Evolutionary conservation across 2,797 vertebrate species (phyloP), one percentile per base, ranked within the genome.

Genomic region (Galaxias olidus): DNA sequence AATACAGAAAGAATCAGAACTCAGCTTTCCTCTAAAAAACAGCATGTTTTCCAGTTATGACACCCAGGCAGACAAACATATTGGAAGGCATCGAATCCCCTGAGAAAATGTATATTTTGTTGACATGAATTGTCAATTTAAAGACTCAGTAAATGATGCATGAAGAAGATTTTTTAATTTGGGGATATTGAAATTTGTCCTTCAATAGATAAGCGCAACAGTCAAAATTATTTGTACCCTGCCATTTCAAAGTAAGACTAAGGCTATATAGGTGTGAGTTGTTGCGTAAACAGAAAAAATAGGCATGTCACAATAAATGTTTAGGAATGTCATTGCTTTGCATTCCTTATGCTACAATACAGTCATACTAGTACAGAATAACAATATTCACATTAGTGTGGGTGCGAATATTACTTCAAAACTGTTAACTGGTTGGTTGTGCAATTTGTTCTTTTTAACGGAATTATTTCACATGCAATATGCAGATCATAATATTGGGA

Each of bases 331-430:
- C 12, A 72, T 80, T 79, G 79, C 73, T 74, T 55, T n/a, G 18
- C 40, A 66, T 66, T 63, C 53, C 71, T 48, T 65, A 67, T 72
- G 72, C 62, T 61, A 72, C 63, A 71, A 72, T 74, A 73, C 73
- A 53, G 10, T 14, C 79, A 45, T 66, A 52, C 30, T 65, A 65
- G 61, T 61, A 75, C 72, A 75, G 77, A 76, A 66, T 69, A 61
- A 73, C 62, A 73, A 75, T 71, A 75, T 86, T 87, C 86, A 88
- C 84, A 89, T 88, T 75, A 58, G 69, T 76, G 73, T 76, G 69
- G 75, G 76, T 75, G 77, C 60, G 78, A 78, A 59, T 69, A 12
- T 64, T 68, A 59, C 71, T 75, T 61, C 72, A 73, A 81, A 57
- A 73, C 80, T 82, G 85, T 86, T 85, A 89, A 88, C 82, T 74